Evolutionary conservation across 1,140 invertebrate genomes (phyloP), one percentile per base, ranked within the genome.

Genomic region (Ips typographus): DNA sequence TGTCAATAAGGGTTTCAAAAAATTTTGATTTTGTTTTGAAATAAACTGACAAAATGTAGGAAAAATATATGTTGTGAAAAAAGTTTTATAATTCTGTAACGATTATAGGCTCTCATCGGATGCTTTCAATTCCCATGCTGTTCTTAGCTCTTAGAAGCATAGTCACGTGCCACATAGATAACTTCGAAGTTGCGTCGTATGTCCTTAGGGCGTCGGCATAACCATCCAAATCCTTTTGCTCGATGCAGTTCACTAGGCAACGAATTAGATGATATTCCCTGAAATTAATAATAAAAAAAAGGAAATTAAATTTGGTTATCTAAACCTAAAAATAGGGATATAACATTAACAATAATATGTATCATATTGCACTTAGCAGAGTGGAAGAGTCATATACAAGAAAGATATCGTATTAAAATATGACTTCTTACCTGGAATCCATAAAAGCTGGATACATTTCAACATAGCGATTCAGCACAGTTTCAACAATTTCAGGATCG

Each of bases 141-240:
- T 73, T 71, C 66, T 65, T 71, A 6, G 66, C 60, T 57, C 65
- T 52, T 4, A 73, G 52, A 37, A 73, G 52, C 68, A 73, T 68
- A 4, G 72, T 71, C 4, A 73, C 52, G 43, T 71, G 69, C 72
- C 72, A 73, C 49, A 68, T 68, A 40, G 95, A 88, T n/a, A 94
- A 96, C 80, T 99, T 97, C 71, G 93, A 95, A 81, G 98, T 96
- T 79, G 96, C 98, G 53, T 97, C 94, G 77, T 94, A 94, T 1
- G 98, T 92, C 49, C 69, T 43, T 39, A 73, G 51, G 0, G 93
- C 90, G 73, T 96, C 94, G 52, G 96, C 97, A 80, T 95, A 99
- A 37, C 89, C 92, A 74, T 99, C 97, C 39, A 94, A 87, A 80
- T 98, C 95, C 81, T 96, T 90, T 71, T 97, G 94, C 80, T 98